Evolutionary conservation across 1,140 invertebrate species (phyloP), one percentile per base, ranked within the genome.

Genomic region (Eumeta japonica): DNA sequence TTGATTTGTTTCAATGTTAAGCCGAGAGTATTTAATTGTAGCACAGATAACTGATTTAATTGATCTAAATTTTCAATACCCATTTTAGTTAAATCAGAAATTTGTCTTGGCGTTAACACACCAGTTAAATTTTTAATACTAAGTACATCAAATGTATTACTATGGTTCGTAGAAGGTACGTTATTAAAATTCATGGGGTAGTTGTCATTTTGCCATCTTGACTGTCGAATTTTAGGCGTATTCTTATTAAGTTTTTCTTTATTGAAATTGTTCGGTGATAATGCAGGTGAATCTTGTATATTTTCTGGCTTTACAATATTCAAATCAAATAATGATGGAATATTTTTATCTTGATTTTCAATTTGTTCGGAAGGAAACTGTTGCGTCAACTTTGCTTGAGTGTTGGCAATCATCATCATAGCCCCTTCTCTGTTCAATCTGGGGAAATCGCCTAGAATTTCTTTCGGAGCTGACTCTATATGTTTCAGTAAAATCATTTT

Each of bases 401-500:
- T 84, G 12, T 81, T 80, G 49, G 82, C 82, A 48, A 89, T 84
- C 80, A 87, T 84, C 42, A 79, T 76, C 32, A 84, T 57, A 0
- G 89, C 88, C 44, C 84, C 81, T 51, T 90, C 84, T 46, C 89
- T 79, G 54, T 83, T 86, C 44, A 92, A 70, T 43, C 90, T 75
- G 28, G 89, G 89, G 53, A 92, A 92, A 58, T 92, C 88, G 3
- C 90, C 90, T 11, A 92, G 77, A 50, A 93, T 92, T 66, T 92
- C 90, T 59, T 92, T 91, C 0, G 90, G 90, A 1, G 90, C 90
- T 11, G 89, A 89, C 75, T 92, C 90, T 53, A 94, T 84, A 60
- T 94, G 90, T 77, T 92, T 87, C 1, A 86, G 68, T 33, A 90
- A 70, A 38, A 90, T 81, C 51, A 76, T 78, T 51, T 79, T 81